Evolutionary conservation across 1,140 invertebrate species (phyloP).

Genomic region (Archivesica marissinica): DNA sequence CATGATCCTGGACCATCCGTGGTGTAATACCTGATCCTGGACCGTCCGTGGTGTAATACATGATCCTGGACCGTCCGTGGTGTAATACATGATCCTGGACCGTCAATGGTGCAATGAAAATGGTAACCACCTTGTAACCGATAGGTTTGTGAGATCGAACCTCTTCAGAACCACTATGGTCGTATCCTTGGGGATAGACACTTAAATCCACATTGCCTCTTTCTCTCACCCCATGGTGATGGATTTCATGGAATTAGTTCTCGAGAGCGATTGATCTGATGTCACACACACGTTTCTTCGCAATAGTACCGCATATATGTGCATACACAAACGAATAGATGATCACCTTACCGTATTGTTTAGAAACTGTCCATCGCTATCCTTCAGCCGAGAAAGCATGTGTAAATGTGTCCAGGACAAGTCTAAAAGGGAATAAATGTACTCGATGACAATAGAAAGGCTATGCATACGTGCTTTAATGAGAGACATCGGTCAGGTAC

Average conservation of each 20-base stretch:
- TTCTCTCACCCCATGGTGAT: neutral
- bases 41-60: no score
- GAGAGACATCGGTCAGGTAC: no score
- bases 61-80: no score
- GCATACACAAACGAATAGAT: neutral
- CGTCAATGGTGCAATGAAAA: no score
- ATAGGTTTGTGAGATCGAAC: no score
- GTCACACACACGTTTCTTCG: no score
- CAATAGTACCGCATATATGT: neutral
- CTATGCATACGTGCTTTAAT: neutral
- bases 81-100: no score
- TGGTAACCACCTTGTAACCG: no score
- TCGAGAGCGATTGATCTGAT: neutral
- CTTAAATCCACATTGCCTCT: neutral
- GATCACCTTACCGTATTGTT: neutral
- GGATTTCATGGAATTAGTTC: neutral
- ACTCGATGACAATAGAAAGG: neutral
- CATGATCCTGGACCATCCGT: no score
- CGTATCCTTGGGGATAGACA: neutral
- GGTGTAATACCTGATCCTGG: no score
- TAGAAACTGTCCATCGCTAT: neutral
- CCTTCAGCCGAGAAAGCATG: neutral
- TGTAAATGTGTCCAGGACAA: constrained; percentile 39
- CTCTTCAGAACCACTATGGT: neutral
- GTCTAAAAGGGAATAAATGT: constrained; percentile 3